Percentiles rank a stretch among this genome's conserved stretches.
Evolutionary conservation across 2,797 vertebrate genomes (phyloP).

Genomic region (Sciaenops ocellatus): DNA sequence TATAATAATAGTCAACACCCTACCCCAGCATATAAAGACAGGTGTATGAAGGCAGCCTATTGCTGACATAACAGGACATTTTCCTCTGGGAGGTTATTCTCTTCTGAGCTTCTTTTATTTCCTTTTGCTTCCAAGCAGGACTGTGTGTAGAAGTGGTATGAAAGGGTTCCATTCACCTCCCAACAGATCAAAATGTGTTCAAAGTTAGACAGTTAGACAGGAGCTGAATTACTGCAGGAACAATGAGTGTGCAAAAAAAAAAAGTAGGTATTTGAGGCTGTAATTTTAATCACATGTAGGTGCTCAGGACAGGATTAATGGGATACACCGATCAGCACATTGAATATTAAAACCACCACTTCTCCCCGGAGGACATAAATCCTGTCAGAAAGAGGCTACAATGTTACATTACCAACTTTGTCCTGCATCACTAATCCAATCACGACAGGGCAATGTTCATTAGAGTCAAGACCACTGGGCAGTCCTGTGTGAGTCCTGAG

Average conservation of each 20-base stretch:
- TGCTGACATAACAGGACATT: background rate
- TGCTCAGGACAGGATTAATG: slow-evolving; percentile 26
- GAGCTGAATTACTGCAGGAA: background rate
- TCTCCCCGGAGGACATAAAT: slow-evolving; percentile 22
- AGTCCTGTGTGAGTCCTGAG: background rate
- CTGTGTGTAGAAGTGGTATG: background rate
- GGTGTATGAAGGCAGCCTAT: background rate
- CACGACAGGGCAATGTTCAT: background rate
- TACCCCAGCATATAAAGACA: background rate
- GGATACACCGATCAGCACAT: background rate
- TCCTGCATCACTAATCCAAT: slow-evolving; percentile 41
- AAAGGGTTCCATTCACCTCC: background rate
- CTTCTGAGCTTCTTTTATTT: background rate
- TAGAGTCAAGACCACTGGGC: slow-evolving; percentile 1
- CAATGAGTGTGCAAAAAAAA: background rate
- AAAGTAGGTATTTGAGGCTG: background rate
- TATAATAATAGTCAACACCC: slow-evolving; percentile 22
- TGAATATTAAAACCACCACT: slow-evolving; percentile 23
- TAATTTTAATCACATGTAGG: slow-evolving; percentile 13
- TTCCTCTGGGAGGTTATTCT: background rate
- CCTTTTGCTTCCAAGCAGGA: background rate
- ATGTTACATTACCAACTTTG: slow-evolving; percentile 24
- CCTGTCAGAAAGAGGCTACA: slow-evolving; percentile 13
- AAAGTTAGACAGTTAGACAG: no score
- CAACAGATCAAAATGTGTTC: background rate